These are phyloP conservation scores for Scophthalmus maximus DNA, from an alignment of 2,113 vertebrate species.

Conservation along the genomic window DNA sequence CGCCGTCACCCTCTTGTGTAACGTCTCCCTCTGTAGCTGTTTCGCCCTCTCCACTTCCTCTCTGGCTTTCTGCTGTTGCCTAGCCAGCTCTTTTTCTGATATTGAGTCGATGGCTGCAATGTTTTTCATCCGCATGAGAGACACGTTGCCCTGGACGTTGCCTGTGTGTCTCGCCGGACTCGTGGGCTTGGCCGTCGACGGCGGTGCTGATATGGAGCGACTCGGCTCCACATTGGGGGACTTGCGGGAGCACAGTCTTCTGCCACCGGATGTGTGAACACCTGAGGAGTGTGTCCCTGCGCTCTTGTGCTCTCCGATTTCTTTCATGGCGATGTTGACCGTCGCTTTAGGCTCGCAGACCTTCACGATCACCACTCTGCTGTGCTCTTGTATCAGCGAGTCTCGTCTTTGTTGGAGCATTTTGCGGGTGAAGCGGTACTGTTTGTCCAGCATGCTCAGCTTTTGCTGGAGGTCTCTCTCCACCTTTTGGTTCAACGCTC, in stretches of 20 bases:
- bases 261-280: slow-evolving; percentile 28
- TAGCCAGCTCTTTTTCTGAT: slow-evolving; percentile 75
- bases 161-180: slow-evolving; percentile 39
- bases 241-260: slow-evolving; percentile 14
- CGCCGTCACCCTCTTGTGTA: slow-evolving; percentile 71
- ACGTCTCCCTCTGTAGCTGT: slow-evolving; percentile 64
- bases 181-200: neutral
- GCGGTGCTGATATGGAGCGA: slow-evolving; percentile 57
- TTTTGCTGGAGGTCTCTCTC: slow-evolving; percentile 70
- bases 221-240: slow-evolving; percentile 11
- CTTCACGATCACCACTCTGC: slow-evolving; percentile 68
- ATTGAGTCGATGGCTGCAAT: slow-evolving; percentile 83
- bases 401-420: slow-evolving; percentile 69
- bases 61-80: slow-evolving; percentile 51
- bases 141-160: slow-evolving; percentile 51
- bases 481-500: slow-evolving; percentile 75
- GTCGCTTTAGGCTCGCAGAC: slow-evolving; percentile 78
- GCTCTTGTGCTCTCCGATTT: slow-evolving; percentile 50
- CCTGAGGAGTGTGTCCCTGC: neutral
- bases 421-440: slow-evolving; percentile 64
- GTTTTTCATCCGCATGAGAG: slow-evolving; percentile 78
- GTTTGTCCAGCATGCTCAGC: slow-evolving; percentile 72
- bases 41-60: slow-evolving; percentile 66
- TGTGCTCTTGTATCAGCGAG: slow-evolving; percentile 59
- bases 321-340: slow-evolving; percentile 76